Evolutionary conservation across 2,888 invertebrate species (phyloP).

Genomic region (Drosophila atroscutellata): DNA sequence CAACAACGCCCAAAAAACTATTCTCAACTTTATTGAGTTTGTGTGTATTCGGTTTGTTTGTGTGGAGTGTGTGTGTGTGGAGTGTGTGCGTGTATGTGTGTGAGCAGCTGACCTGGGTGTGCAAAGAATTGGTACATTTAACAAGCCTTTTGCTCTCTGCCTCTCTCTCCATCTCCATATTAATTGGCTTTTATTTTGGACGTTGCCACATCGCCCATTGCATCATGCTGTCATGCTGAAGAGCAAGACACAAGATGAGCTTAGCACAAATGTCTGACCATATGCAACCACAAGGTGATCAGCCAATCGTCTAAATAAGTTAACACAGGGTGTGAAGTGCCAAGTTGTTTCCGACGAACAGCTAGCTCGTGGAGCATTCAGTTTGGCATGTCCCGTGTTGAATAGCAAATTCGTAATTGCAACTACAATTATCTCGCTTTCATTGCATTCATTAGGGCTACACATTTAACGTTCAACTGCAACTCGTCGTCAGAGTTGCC

Average conservation of each 20-base stretch:
- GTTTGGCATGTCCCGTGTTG: constrained; percentile 19
- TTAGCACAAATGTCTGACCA: background rate
- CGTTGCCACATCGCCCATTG: constrained; percentile 12
- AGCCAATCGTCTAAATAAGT: background rate
- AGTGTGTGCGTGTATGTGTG: constrained; percentile 6
- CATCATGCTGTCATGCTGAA: background rate
- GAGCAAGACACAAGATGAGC: background rate
- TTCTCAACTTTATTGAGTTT: constrained; percentile 55
- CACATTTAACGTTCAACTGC: background rate
- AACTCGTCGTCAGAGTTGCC: background rate
- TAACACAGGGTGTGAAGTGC: background rate
- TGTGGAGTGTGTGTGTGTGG: constrained; percentile 1
- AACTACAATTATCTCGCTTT: constrained; percentile 39
- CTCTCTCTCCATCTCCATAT: background rate
- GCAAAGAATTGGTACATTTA: constrained; percentile 15
- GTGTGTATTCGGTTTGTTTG: constrained; percentile 1
- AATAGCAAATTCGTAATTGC: constrained; percentile 23
- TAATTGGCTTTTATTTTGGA: background rate
- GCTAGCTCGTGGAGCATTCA: background rate
- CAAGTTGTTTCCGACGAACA: background rate
- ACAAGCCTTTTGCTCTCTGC: constrained; percentile 7
- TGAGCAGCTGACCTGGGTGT: constrained; percentile 14
- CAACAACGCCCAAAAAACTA: constrained; percentile 60
- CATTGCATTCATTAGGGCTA: constrained; percentile 31
- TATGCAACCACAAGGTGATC: background rate